Conservation (phyloP, 2,797 vertebrate genomes). For the Picus viridis region DNA sequence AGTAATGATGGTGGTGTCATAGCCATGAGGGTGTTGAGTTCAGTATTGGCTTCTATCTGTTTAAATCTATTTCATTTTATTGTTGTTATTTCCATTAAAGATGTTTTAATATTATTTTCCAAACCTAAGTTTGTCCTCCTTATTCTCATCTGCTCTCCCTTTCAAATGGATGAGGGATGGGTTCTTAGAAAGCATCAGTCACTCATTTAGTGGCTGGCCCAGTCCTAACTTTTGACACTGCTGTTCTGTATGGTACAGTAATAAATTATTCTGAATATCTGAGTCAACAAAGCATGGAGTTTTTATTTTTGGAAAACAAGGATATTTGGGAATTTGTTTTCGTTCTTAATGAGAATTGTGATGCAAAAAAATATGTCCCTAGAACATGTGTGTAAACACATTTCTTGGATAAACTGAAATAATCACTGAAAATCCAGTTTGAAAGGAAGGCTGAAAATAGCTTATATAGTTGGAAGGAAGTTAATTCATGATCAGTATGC, state of each 20-base stretch:
- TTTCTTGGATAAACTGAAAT: neutral
- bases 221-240: too few relatives aligned
- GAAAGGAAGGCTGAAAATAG: neutral
- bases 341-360: neutral
- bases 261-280: neutral
- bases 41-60: too few relatives aligned
- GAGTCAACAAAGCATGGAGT: neutral
- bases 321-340: neutral
- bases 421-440: neutral
- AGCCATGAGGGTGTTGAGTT: too few relatives aligned
- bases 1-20: too few relatives aligned
- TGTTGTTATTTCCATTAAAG: too few relatives aligned
- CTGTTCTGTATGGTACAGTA: neutral
- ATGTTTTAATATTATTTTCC: too few relatives aligned
- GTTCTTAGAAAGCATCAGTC: too few relatives aligned
- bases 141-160: too few relatives aligned
- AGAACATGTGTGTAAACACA: neutral
- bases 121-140: too few relatives aligned
- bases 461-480: neutral
- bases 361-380: neutral
- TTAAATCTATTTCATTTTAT: too few relatives aligned
- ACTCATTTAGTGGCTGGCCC: too few relatives aligned
- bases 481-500: neutral
- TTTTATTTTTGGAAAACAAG: neutral
- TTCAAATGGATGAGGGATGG: too few relatives aligned